Conservation (phyloP, 2,797 vertebrate species). For the Phyllotis vaccarum region DNA sequence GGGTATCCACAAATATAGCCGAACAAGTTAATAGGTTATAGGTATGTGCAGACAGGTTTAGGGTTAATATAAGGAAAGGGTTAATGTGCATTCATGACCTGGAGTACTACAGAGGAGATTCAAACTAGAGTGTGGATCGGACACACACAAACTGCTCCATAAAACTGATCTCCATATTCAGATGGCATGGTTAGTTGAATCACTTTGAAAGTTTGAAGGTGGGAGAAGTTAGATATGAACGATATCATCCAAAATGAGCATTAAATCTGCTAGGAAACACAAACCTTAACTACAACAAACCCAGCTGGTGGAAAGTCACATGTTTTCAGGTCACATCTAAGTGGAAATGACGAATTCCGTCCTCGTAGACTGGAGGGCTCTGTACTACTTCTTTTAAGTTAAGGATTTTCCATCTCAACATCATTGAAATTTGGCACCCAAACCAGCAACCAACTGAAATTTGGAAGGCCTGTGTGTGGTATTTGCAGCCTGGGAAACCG, state of each 20-base stretch:
- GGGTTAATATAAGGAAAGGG: not conserved
- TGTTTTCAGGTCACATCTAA: not conserved
- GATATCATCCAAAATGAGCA: not conserved
- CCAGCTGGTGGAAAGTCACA: not conserved
- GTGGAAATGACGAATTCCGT: not conserved
- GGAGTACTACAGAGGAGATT: not conserved
- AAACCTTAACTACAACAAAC: not conserved
- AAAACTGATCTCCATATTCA: not conserved
- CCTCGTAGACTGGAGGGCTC: not conserved
- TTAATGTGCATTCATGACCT: not conserved
- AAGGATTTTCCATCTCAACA: not conserved
- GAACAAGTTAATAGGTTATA: not conserved
- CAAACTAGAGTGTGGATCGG: not conserved
- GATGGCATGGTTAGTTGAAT: not conserved
- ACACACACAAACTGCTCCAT: not conserved
- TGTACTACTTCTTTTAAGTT: not conserved
- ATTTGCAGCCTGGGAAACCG: not conserved
- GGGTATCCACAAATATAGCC: not conserved
- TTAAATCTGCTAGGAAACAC: not conserved
- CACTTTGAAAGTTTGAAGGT: conserved; percentile 18
- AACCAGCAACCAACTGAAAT: conserved; percentile 16
- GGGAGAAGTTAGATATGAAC: not conserved
- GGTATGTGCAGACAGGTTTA: not conserved
- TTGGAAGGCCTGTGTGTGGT: not conserved
- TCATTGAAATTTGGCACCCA: not conserved